Conservation (phyloP, 2,113 vertebrate genomes). For the Heterotilapia buettikoferi region DNA sequence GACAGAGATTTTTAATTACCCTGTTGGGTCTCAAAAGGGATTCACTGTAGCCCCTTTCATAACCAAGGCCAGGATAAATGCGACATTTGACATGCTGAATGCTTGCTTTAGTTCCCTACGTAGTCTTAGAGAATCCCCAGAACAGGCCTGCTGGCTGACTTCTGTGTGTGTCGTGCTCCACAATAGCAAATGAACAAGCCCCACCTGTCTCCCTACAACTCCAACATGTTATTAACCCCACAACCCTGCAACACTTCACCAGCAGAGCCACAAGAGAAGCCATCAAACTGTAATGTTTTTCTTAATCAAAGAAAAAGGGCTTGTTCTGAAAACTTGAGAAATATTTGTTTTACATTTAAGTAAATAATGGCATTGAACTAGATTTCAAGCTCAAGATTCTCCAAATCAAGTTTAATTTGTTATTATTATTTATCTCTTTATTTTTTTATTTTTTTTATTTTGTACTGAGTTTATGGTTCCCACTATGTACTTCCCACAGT, state of each 20-base stretch:
- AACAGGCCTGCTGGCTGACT: not conserved
- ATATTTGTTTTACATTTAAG: not conserved
- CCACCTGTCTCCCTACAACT: not conserved
- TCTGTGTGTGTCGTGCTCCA: not conserved
- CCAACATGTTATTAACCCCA: not conserved
- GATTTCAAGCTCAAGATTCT: not conserved
- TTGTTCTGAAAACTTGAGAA: not conserved
- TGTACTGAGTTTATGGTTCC: not conserved
- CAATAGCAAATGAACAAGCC: not conserved
- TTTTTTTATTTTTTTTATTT: not conserved
- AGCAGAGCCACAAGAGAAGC: not conserved
- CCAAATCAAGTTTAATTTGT: not conserved
- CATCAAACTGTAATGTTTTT: not conserved
- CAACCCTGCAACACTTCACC: not conserved
- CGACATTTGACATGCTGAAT: not conserved
- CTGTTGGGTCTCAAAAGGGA: not conserved
- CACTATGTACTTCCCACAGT: not conserved
- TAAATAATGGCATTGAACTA: not conserved
- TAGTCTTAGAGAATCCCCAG: not conserved
- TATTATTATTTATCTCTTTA: not conserved
- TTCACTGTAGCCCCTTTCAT: not conserved
- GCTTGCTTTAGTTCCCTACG: not conserved
- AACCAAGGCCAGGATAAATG: not conserved
- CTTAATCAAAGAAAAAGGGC: not conserved
- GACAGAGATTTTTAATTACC: not conserved